Evolutionary conservation across 2,888 invertebrate species (phyloP).

Genomic region (Cotesia congregata): DNA sequence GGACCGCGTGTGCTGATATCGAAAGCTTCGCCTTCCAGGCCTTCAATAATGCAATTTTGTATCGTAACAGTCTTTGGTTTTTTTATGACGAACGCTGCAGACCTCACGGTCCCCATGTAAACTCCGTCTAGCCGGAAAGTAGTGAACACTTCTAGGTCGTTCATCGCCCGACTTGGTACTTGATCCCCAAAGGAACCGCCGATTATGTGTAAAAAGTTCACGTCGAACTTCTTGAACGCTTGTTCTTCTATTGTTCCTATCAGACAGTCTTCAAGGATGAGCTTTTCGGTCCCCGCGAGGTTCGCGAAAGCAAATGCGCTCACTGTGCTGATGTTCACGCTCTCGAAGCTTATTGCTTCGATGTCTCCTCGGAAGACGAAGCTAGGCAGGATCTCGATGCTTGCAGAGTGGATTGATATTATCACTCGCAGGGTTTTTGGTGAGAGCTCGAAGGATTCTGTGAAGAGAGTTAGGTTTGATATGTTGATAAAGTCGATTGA

Average conservation of each 20-base stretch:
- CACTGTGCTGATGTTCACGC: constrained; percentile 76
- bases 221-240: constrained; percentile 85
- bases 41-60: constrained; percentile 74
- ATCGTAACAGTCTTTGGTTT: constrained; percentile 77
- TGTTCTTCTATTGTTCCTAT: constrained; percentile 78
- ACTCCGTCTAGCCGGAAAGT: constrained; percentile 79
- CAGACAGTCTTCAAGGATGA: constrained; percentile 76
- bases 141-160: constrained; percentile 80
- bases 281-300: constrained; percentile 76
- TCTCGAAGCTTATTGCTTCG: constrained; percentile 77
- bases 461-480: constrained; percentile 74
- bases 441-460: constrained; percentile 63
- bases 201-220: constrained; percentile 76
- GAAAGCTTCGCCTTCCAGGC: constrained; percentile 78
- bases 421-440: constrained; percentile 56
- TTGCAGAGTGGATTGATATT: constrained; percentile 70
- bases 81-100: constrained; percentile 79
- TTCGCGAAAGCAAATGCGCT: constrained; percentile 84
- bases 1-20: constrained; percentile 75
- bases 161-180: constrained; percentile 81
- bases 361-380: constrained; percentile 81
- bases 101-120: constrained; percentile 75
- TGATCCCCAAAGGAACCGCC: constrained; percentile 74
- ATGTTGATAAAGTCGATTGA: constrained; percentile 77
- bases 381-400: constrained; percentile 70